These are phyloP conservation scores for Felis catus DNA, from an alignment of 2,113 vertebrate genomes.

Conservation along the genomic window F.catus_Fca126_mat1.0 CM031417.1:145703501-145704000, in stretches of 20 bases:
- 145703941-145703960: no score
- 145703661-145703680: no score
- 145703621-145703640: no score
- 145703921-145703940: background rate
- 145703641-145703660: no score
- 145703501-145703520: no score
- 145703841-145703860: background rate
- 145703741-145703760: background rate
- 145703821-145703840: accelerated
- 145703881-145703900: background rate
- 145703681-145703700: background rate
- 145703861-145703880: background rate
- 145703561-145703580: no score
- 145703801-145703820: background rate
- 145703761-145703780: background rate
- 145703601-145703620: no score
- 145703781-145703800: background rate
- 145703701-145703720: background rate
- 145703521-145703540: no score
- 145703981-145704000: no score
- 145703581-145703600: no score
- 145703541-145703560: no score
- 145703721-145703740: background rate
- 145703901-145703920: background rate
- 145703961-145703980: no score